Percentiles rank a stretch among this genome's conserved stretches.
Conservation (phyloP, 2,113 vertebrate species). For the Passer montanus region DNA sequence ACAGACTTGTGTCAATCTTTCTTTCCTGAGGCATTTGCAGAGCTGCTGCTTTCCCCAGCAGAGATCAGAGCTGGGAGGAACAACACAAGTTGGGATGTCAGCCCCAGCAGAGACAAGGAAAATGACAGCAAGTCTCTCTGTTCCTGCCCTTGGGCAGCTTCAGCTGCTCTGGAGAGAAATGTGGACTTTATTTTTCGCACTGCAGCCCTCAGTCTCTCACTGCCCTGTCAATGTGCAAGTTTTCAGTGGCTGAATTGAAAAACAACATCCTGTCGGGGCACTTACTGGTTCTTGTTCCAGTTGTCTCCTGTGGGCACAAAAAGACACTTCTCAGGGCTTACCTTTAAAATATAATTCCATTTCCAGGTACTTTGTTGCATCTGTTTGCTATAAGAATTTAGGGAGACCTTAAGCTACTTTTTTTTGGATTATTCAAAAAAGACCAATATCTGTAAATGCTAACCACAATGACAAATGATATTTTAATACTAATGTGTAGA, state of each 20-base stretch:
- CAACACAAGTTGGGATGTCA: not conserved
- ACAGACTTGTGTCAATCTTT: not conserved
- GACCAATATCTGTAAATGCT: not conserved
- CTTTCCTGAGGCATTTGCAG: not conserved
- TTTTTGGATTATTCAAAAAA: not conserved
- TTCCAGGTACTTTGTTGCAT: not conserved
- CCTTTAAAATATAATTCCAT: not conserved
- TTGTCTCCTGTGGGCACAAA: not conserved
- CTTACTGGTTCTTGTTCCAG: not conserved
- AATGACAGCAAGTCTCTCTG: not conserved
- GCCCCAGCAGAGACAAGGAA: not conserved
- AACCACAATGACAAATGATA: not conserved
- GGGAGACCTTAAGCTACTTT: not conserved
- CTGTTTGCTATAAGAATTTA: not conserved
- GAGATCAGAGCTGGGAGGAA: not conserved
- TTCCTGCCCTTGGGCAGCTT: not conserved
- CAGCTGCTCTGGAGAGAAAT: not conserved
- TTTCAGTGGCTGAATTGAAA: not conserved
- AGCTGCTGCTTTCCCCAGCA: not conserved
- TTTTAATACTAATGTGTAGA: not conserved
- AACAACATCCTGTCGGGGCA: not conserved
- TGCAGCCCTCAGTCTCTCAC: not conserved
- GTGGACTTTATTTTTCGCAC: not conserved
- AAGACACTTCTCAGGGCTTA: not conserved
- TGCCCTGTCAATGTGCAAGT: not conserved